Percentiles rank a stretch among this genome's conserved stretches.
Evolutionary conservation across 2,113 vertebrate genomes (phyloP).

Genomic region (Dendrocopos noguchii): DNA sequence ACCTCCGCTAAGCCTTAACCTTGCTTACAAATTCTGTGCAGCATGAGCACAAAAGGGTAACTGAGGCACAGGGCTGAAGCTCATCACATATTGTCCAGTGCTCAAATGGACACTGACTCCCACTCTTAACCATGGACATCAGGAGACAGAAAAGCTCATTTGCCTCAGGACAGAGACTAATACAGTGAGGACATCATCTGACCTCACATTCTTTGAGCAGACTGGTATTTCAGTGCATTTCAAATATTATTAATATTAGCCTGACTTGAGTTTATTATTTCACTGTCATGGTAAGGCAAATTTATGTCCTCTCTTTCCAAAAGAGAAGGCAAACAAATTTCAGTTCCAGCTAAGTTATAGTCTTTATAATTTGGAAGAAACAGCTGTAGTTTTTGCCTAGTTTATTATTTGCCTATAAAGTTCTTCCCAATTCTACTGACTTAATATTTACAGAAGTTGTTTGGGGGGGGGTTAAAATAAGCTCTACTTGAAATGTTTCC

Average conservation of each 20-base stretch:
- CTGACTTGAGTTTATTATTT: neutral
- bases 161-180: neutral
- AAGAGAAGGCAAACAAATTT: neutral
- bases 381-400: neutral
- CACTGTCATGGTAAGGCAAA: neutral
- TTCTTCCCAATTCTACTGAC: neutral
- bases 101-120: neutral
- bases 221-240: neutral
- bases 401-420: neutral
- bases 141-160: neutral
- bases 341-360: neutral
- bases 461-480: neutral
- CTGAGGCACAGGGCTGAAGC: rapidly evolving
- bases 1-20: neutral
- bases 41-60: neutral
- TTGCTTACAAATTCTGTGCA: neutral
- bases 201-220: neutral
- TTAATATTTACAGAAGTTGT: neutral
- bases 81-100: neutral
- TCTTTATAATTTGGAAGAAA: neutral
- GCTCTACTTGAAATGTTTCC: neutral
- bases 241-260: neutral
- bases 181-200: neutral
- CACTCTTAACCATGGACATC: neutral
- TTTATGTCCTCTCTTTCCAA: neutral